These are phyloP conservation scores for Mythimna loreyi DNA, from an alignment of 2,888 invertebrate genomes.

Conservation along the genomic window DNA sequence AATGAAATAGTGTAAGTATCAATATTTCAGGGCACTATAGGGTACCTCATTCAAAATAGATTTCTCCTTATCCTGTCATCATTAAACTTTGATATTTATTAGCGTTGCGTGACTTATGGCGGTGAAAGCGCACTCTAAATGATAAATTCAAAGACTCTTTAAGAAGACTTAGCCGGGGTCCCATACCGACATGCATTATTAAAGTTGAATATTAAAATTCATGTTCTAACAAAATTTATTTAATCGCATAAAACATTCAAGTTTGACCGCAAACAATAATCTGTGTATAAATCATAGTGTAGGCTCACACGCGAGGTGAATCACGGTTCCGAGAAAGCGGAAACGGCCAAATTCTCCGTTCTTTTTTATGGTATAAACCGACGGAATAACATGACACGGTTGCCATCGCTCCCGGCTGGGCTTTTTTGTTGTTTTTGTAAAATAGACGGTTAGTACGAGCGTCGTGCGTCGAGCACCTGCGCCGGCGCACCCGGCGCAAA, in stretches of 20 bases:
- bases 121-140: constrained; percentile 83
- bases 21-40: constrained; percentile 36
- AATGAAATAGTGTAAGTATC: constrained; percentile 30
- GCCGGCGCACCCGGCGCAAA: constrained; percentile 85
- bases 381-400: constrained; percentile 75
- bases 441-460: constrained; percentile 79
- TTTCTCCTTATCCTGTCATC: constrained; percentile 65
- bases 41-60: constrained; percentile 43
- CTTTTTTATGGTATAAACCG: constrained; percentile 83
- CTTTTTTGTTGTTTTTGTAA: constrained; percentile 78
- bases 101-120: constrained; percentile 81
- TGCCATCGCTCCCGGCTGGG: constrained; percentile 68
- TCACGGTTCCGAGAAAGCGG: constrained; percentile 89
- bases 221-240: constrained; percentile 78
- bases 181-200: constrained; percentile 70
- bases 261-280: constrained; percentile 83
- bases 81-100: constrained; percentile 71
- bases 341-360: constrained; percentile 87
- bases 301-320: constrained; percentile 85
- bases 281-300: constrained; percentile 84
- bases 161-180: constrained; percentile 71
- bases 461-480: constrained; percentile 87
- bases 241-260: constrained; percentile 77
- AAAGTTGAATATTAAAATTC: constrained; percentile 78
- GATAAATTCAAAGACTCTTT: constrained; percentile 80